Evolutionary conservation across 2,113 vertebrate species (phyloP).

Genomic region (Vombatus ursinus): DNA sequence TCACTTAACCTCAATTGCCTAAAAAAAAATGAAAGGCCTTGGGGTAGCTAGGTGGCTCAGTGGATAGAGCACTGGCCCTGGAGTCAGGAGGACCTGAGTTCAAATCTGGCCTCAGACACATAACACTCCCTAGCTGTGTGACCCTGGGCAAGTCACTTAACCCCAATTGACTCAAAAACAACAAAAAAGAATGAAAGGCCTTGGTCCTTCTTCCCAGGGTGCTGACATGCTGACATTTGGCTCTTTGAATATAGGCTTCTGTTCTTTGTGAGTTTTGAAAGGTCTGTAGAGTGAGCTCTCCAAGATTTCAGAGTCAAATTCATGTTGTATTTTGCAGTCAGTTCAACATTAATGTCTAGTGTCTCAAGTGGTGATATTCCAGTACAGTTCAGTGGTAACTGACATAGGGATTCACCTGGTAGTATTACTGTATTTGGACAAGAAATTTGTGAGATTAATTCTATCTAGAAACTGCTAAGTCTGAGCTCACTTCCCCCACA

Average conservation of each 20-base stretch:
- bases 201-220: background rate
- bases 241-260: background rate
- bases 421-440: background rate
- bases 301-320: background rate
- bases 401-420: background rate
- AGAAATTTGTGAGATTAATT: background rate
- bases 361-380: background rate
- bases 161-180: no score
- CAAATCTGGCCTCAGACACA: no score
- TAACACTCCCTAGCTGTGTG: no score
- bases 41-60: no score
- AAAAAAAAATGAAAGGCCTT: background rate
- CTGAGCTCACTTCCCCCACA: background rate
- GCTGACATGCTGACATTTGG: no score
- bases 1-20: no score
- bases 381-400: background rate
- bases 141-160: no score
- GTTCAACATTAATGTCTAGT: background rate
- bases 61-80: no score
- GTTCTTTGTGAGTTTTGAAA: background rate
- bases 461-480: background rate
- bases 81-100: no score
- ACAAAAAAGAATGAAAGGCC: background rate
- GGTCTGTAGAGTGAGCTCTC: background rate
- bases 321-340: background rate